Percentiles rank a stretch among this genome's conserved stretches.
phyloP scores from a whole-genome alignment of 2,888 invertebrate genomes.

The Cartodere bifasciata region DNA sequence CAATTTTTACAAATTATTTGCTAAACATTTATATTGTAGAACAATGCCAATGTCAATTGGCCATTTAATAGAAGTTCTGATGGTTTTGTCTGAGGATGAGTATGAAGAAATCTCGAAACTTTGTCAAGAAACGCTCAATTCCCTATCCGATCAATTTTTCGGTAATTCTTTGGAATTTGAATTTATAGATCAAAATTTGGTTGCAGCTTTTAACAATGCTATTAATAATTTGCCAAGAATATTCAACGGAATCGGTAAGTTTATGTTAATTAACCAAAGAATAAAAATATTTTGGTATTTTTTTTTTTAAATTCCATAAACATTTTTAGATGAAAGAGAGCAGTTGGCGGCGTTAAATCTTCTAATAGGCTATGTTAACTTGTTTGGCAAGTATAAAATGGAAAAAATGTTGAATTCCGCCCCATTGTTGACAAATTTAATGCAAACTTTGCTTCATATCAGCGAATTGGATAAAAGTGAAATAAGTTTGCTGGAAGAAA shows the following conservation, averaged over 20 bases:
- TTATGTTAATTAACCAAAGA: slow-evolving; percentile 3
- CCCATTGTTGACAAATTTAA: slow-evolving; percentile 43
- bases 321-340: slow-evolving; percentile 41
- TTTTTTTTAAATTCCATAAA: slow-evolving; percentile 4
- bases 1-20: slow-evolving; percentile 1
- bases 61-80: slow-evolving; percentile 52
- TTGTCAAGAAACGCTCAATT: slow-evolving; percentile 31
- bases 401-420: slow-evolving; percentile 42
- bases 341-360: slow-evolving; percentile 51
- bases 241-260: slow-evolving; percentile 46
- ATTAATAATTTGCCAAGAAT: slow-evolving; percentile 52
- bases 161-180: slow-evolving; percentile 40
- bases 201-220: slow-evolving; percentile 46
- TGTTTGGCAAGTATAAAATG: slow-evolving; percentile 45
- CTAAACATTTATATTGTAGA: slow-evolving; percentile 31
- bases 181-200: slow-evolving; percentile 1
- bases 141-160: slow-evolving; percentile 36
- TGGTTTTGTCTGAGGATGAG: slow-evolving; percentile 56
- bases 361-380: slow-evolving; percentile 51
- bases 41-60: slow-evolving; percentile 49
- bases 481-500: slow-evolving; percentile 42
- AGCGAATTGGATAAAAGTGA: slow-evolving; percentile 38
- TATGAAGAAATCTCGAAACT: slow-evolving; percentile 37
- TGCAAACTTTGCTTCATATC: slow-evolving; percentile 42
- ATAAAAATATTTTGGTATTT: slow-evolving; percentile 3